Percentiles rank a stretch among this genome's conserved stretches.
Evolutionary conservation across 2,113 vertebrate species (phyloP).

Genomic region (Notarius lentiginosus): DNA sequence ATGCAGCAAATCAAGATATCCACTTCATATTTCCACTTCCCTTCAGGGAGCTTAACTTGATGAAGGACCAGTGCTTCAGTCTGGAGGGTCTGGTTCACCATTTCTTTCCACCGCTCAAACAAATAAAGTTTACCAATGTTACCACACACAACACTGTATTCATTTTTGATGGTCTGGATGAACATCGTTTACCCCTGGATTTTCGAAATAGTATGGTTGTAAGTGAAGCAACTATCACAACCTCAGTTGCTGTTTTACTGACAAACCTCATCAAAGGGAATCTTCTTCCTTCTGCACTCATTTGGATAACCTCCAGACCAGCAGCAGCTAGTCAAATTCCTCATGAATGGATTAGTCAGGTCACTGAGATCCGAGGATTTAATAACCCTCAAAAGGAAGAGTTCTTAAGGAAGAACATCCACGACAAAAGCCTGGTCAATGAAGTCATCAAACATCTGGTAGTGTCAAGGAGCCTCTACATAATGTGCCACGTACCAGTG

Average conservation of each 20-base stretch:
- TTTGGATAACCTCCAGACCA: conserved; percentile 41
- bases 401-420: conserved; percentile 30
- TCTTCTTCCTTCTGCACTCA: conserved; percentile 11
- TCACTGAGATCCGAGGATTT: conserved; percentile 45
- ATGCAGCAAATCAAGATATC: conserved; percentile 24
- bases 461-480: conserved; percentile 33
- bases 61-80: conserved; percentile 12
- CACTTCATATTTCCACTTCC: conserved; percentile 39
- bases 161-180: conserved; percentile 43
- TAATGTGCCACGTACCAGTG: conserved; percentile 42
- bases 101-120: conserved; percentile 28
- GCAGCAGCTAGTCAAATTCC: conserved; percentile 40
- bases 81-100: conserved; percentile 17
- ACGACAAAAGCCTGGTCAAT: not conserved
- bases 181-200: not conserved
- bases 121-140: not conserved
- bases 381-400: conserved; percentile 37
- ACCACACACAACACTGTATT: not conserved
- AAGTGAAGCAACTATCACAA: not conserved
- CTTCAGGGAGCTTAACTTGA: conserved; percentile 38
- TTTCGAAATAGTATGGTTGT: not conserved
- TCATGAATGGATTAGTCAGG: not conserved
- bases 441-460: conserved; percentile 24
- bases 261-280: conserved; percentile 31
- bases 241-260: conserved; percentile 13